phyloP scores from a whole-genome alignment of 1,140 invertebrate genomes.

The Macrocentrus cingulum region DNA sequence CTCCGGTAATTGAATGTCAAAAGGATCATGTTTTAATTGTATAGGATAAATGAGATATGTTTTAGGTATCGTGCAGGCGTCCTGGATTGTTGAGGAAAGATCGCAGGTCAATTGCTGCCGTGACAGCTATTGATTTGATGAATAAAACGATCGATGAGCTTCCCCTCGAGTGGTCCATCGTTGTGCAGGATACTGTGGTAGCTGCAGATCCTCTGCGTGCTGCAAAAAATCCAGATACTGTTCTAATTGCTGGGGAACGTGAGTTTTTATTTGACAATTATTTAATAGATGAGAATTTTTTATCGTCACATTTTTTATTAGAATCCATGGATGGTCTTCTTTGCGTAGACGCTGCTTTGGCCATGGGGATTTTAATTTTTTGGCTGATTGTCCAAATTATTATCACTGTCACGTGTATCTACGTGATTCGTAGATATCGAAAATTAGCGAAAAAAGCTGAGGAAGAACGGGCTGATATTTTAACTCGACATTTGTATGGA shows the following conservation, averaged over 20 bases:
- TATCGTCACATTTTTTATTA: constrained; percentile 28
- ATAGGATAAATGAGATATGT: no score
- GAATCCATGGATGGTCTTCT: constrained; percentile 41
- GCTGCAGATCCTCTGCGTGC: constrained; percentile 37
- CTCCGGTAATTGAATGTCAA: constrained; percentile 54
- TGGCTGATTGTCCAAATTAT: constrained; percentile 52
- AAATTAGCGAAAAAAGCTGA: constrained; percentile 45
- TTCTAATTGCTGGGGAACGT: constrained; percentile 42
- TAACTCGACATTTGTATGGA: constrained; percentile 49
- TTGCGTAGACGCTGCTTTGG: constrained; percentile 44
- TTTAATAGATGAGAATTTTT: neutral
- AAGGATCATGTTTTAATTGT: no score
- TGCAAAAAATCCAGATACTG: constrained; percentile 40
- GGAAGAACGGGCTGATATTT: constrained; percentile 49
- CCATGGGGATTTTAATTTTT: constrained; percentile 42
- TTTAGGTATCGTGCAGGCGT: neutral
- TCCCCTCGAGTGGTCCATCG: constrained; percentile 49
- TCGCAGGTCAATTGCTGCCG: constrained; percentile 30
- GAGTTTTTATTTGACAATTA: constrained; percentile 26
- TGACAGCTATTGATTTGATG: constrained; percentile 8
- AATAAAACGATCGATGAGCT: constrained; percentile 41
- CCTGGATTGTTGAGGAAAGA: constrained; percentile 34
- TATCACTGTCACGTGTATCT: constrained; percentile 46
- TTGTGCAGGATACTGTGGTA: constrained; percentile 45
- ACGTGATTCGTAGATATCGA: constrained; percentile 43